A percentile compares a stretch with the other conserved stretches of the same genome.
Evolutionary conservation across 2,113 vertebrate species (phyloP).

Genomic region (Myotis davidii): DNA sequence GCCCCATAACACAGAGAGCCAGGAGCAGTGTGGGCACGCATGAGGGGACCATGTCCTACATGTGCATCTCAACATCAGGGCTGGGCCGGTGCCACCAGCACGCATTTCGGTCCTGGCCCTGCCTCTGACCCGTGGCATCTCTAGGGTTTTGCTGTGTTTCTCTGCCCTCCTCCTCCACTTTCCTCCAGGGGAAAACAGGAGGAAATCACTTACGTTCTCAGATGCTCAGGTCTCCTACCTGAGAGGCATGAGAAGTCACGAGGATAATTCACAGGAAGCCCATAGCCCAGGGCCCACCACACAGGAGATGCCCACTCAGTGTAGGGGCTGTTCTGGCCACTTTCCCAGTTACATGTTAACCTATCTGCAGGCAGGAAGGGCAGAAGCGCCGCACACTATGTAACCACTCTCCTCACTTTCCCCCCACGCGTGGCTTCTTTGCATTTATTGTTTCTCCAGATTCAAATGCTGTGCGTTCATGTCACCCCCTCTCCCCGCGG

Average conservation of each 20-base stretch:
- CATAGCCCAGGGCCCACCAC: background rate
- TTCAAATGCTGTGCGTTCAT: slow-evolving; percentile 18
- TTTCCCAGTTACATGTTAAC: background rate
- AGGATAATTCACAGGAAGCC: background rate
- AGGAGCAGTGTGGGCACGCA: background rate
- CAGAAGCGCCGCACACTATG: background rate
- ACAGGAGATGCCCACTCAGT: background rate
- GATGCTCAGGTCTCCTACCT: background rate
- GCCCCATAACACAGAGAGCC: background rate
- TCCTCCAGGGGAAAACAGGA: background rate
- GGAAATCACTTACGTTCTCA: background rate
- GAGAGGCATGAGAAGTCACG: background rate
- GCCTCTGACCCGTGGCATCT: background rate
- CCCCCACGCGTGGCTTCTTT: background rate
- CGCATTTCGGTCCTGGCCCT: background rate
- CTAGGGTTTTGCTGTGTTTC: background rate
- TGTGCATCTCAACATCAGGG: background rate
- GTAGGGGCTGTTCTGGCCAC: background rate
- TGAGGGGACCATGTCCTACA: background rate
- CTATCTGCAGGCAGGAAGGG: background rate
- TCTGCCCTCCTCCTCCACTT: background rate
- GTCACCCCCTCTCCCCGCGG: background rate
- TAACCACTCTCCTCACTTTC: background rate
- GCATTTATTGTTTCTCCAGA: slow-evolving; percentile 26
- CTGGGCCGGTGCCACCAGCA: background rate